These are phyloP conservation scores for Ceratosolen solmsi DNA, from an alignment of 1,140 invertebrate species.

Conservation along the genomic window DNA sequence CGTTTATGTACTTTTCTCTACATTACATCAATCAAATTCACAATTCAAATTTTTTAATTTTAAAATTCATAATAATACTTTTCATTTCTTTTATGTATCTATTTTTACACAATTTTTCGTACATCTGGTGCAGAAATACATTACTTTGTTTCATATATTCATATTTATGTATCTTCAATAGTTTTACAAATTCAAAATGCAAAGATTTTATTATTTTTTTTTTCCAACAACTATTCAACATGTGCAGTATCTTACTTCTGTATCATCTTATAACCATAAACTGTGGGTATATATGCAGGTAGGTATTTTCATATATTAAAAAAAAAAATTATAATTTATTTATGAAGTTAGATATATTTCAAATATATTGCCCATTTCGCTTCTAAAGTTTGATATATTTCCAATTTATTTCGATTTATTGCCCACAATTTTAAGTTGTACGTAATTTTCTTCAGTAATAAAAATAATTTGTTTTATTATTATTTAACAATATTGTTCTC, in stretches of 20 bases:
- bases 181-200: no score
- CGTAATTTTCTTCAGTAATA: no score
- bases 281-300: constrained; percentile 7
- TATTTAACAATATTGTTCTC: no score
- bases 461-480: no score
- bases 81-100: neutral
- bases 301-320: constrained; percentile 8
- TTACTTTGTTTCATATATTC: neutral
- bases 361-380: no score
- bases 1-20: neutral
- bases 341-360: no score
- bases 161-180: neutral
- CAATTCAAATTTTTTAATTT: neutral
- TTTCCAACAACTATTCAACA: neutral
- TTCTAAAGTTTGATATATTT: no score
- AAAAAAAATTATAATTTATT: no score
- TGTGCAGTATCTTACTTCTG: neutral
- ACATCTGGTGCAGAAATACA: neutral
- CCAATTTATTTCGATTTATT: no score
- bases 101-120: neutral
- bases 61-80: neutral
- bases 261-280: neutral
- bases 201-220: constrained; percentile 1
- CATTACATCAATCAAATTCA: neutral
- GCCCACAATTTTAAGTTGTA: no score